phyloP scores from a whole-genome alignment of 2,113 vertebrate species.

The Todiramphus chloris region DNA sequence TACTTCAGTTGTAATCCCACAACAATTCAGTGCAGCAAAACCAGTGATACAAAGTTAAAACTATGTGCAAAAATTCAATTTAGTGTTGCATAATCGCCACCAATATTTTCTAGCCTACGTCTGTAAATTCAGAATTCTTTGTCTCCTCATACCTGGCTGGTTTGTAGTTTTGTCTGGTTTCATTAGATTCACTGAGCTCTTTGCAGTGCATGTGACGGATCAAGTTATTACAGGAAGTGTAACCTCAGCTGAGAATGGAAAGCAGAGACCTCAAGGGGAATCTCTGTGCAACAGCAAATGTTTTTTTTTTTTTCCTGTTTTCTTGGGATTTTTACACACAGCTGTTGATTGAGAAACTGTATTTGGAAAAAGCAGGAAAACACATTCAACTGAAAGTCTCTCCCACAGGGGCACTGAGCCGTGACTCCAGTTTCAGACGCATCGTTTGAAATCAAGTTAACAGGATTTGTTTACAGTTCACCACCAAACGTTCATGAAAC shows the following conservation, averaged over 20 bases:
- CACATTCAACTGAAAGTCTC: background rate
- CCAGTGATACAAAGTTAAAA: background rate
- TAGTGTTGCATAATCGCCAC: background rate
- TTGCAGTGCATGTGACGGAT: background rate
- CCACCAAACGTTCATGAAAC: background rate
- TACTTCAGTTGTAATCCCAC: background rate
- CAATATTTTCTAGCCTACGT: background rate
- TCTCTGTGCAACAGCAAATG: background rate
- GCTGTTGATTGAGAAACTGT: constrained; percentile 1
- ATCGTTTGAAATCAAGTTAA: background rate
- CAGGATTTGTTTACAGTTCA: background rate
- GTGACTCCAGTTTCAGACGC: background rate
- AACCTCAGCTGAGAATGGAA: background rate
- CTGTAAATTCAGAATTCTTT: background rate
- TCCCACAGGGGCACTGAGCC: background rate
- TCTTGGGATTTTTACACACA: background rate
- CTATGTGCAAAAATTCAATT: background rate
- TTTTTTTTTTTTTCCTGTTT: background rate
- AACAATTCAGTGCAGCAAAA: background rate
- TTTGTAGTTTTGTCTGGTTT: background rate
- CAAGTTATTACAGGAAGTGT: background rate
- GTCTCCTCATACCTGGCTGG: background rate
- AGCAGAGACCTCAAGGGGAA: background rate
- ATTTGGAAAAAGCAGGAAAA: background rate
- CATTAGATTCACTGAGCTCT: background rate